Base-by-base conservation (phyloP, 2,888 invertebrate species). In the Pseudococcus viburni region DNA sequence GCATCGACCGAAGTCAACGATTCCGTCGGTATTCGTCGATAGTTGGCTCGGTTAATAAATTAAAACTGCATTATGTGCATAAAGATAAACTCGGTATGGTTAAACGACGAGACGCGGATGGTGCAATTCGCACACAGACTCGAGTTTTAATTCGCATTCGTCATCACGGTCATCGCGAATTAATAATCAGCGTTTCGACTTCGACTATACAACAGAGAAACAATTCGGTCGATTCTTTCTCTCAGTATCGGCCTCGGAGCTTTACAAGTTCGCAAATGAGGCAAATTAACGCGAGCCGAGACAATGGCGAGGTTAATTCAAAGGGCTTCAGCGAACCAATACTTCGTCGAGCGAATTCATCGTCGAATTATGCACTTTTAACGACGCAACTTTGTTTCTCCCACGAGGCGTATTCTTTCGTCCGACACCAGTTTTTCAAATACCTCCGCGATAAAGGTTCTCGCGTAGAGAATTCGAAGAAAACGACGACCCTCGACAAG, bases 361-460 rank as follows among this genome's bases (percentile, higher is more conserved):
- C 26, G 22, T 26, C 68, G 68, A 73, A 33, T 73, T 73, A 73
- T 73, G 68, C 68, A 33, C 68, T 73, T 73, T 73, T 73, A 73
- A 73, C 5, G 68, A 73, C 68, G 26, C 33, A 26, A 73, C 68
- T 73, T 73, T 33, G 68, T 73, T 73, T 73, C 68, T 73, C 68
- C 68, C 68, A 26, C 68, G 26, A 26, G 68, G 26, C n/a, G 15
- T 22, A 1, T 33, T 73, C 68, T 73, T 73, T 73, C 22, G 2
- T 12, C 19, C 15, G 15, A 19, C 11, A 59, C 59, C 19, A 19
- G 59, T 12, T 73, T 73, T 73, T 73, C 68, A 73, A 26, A 73
- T 73, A 73, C 26, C 26, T 33, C 1, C 6, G 6, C 17, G 7
- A 19, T 19, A 33, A 33, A 33, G 26, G 26, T 33, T 3, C 26